Conservation (phyloP, 2,113 vertebrate species). For the Irena cyanogastra region DNA sequence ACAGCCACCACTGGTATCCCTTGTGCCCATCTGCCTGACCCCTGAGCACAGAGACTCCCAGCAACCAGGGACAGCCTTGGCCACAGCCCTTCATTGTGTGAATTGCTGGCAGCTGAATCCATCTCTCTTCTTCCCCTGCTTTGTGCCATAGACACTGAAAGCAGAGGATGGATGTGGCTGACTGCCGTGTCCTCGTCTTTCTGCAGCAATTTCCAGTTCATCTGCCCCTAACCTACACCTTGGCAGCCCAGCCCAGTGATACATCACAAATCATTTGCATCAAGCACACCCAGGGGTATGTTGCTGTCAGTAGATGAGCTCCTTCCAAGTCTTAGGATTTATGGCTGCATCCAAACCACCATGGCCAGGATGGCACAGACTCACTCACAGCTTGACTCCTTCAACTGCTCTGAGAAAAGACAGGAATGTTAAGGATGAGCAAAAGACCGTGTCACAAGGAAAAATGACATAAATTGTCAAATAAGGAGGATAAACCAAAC, state of each 20-base stretch:
- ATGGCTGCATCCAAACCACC: neutral
- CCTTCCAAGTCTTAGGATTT: neutral
- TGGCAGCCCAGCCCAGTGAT: neutral
- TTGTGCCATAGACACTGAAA: neutral
- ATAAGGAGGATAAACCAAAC: neutral
- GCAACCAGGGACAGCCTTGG: neutral
- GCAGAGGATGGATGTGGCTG: neutral
- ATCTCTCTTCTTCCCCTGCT: neutral
- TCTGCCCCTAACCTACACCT: neutral
- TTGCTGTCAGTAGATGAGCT: neutral
- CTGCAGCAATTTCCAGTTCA: neutral
- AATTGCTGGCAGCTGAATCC: neutral
- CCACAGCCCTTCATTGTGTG: neutral
- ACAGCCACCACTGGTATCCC: rapidly evolving
- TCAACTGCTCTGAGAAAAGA: neutral
- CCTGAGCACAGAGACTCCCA: neutral
- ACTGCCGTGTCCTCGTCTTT: rapidly evolving
- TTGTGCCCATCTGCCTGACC: rapidly evolving
- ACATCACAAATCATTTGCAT: neutral
- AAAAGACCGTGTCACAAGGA: neutral
- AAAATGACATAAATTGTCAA: neutral
- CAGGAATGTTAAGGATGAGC: neutral
- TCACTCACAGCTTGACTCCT: neutral
- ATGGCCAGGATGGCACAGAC: neutral
- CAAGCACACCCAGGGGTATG: rapidly evolving